Percentiles rank a stretch among this genome's conserved stretches.
Conservation (phyloP, 2,797 vertebrate genomes). For the Gephyroberyx darwinii region DNA sequence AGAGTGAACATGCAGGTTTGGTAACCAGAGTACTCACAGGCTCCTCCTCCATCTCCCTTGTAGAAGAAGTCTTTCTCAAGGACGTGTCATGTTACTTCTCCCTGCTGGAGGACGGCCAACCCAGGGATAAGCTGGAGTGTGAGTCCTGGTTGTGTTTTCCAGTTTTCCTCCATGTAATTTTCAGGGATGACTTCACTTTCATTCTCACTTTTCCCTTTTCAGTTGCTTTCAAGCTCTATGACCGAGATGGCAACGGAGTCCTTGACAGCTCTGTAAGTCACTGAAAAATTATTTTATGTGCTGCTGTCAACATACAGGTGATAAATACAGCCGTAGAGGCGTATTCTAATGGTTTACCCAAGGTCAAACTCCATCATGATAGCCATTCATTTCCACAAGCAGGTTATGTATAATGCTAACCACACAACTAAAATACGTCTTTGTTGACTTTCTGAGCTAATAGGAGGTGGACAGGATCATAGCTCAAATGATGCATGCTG, state of each 20-base stretch:
- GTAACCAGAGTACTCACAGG: slow-evolving; percentile 39
- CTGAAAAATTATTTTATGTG: neutral
- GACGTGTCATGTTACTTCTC: slow-evolving; percentile 96
- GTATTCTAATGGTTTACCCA: neutral
- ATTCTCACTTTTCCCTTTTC: slow-evolving; percentile 49
- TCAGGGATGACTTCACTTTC: slow-evolving; percentile 26
- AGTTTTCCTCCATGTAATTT: slow-evolving; percentile 22
- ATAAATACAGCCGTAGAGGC: neutral
- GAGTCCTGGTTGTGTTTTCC: slow-evolving; percentile 68
- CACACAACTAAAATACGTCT: neutral
- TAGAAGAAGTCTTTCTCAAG: slow-evolving; percentile 87
- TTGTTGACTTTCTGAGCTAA: slow-evolving; percentile 30
- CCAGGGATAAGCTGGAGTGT: slow-evolving; percentile 94
- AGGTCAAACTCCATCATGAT: neutral
- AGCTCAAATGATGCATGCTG: slow-evolving; percentile 94
- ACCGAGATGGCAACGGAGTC: slow-evolving; percentile 91
- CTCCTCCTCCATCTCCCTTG: slow-evolving; percentile 29
- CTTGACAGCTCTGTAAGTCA: slow-evolving; percentile 91
- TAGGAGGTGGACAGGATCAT: slow-evolving; percentile 96
- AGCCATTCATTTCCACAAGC: neutral
- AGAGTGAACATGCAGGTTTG: slow-evolving; percentile 38
- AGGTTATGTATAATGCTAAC: neutral
- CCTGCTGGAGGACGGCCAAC: slow-evolving; percentile 91
- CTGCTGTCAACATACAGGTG: neutral
- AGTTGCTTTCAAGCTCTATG: slow-evolving; percentile 94